phyloP scores from a whole-genome alignment of 2,888 invertebrate species.

The Orthonychiurus folsomi region DNA sequence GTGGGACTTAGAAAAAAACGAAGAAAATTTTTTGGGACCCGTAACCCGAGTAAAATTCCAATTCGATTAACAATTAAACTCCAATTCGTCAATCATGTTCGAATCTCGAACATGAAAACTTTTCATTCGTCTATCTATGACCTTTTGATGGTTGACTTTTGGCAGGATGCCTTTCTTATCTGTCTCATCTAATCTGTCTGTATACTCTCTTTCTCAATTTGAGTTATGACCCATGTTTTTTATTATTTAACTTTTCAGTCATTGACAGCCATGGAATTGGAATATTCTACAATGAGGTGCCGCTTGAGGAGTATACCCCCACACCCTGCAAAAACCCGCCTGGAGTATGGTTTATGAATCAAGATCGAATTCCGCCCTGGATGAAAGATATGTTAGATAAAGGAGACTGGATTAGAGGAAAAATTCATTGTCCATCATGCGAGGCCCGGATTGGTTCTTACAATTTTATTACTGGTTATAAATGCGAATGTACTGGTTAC shows the following conservation, averaged over 20 bases:
- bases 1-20: too few relatives aligned
- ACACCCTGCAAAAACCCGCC: too few relatives aligned
- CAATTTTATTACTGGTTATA: constrained; percentile 57
- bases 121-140: too few relatives aligned
- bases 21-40: too few relatives aligned
- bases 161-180: too few relatives aligned
- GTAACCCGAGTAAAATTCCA: too few relatives aligned
- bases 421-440: constrained; percentile 55
- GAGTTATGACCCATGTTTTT: constrained; percentile 23
- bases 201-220: background rate
- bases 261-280: constrained; percentile 30
- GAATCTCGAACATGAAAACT: too few relatives aligned
- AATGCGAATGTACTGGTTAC: constrained; percentile 54
- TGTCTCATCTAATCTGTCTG: background rate
- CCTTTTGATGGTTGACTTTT: too few relatives aligned
- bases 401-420: constrained; percentile 59
- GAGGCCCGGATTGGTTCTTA: constrained; percentile 56
- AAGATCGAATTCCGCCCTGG: constrained; percentile 54
- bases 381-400: constrained; percentile 49
- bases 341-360: constrained; percentile 48
- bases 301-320: too few relatives aligned
- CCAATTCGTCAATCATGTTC: too few relatives aligned
- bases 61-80: too few relatives aligned
- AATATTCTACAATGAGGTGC: too few relatives aligned
- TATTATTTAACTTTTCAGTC: constrained; percentile 34